phyloP scores from a whole-genome alignment of 2,113 vertebrate species.

The Leucoraja erinaceus region DNA sequence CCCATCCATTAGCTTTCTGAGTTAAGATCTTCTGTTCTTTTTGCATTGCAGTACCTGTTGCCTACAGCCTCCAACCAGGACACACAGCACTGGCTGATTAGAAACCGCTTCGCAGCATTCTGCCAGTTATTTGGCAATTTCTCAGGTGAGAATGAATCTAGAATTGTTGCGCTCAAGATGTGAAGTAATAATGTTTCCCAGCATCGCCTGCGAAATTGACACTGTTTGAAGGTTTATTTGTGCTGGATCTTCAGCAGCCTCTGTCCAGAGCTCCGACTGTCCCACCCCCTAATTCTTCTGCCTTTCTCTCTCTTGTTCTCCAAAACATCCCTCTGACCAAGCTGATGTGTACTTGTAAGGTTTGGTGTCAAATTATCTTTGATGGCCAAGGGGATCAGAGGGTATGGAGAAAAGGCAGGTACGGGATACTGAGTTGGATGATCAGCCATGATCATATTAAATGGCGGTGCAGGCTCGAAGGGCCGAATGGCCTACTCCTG shows the following conservation, averaged over 20 bases:
- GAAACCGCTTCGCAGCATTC: conserved; percentile 81
- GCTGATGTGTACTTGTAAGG: no score
- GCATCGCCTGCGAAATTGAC: background rate
- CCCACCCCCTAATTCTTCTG: no score
- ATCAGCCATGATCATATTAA: no score
- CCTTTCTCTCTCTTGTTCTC: no score
- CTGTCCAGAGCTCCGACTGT: background rate
- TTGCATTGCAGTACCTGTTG: conserved; percentile 78
- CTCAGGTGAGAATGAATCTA: conserved; percentile 62
- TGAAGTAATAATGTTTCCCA: background rate
- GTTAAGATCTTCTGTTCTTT: conserved; percentile 64
- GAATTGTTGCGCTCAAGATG: background rate
- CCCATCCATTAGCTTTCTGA: conserved; percentile 51
- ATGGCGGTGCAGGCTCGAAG: no score
- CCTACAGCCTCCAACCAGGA: conserved; percentile 78
- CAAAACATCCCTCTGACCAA: no score
- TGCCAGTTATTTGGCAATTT: conserved; percentile 84
- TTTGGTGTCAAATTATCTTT: no score
- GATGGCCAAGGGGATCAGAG: no score
- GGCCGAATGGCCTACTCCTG: no score
- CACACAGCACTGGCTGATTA: conserved; percentile 84
- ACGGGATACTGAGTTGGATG: no score
- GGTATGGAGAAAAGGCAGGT: no score
- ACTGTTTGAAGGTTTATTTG: background rate
- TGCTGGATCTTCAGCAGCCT: background rate